Evolutionary conservation across 64 coral and sea anemone species (phyloP).

Genomic region (Exaiptasia diaphana): DNA sequence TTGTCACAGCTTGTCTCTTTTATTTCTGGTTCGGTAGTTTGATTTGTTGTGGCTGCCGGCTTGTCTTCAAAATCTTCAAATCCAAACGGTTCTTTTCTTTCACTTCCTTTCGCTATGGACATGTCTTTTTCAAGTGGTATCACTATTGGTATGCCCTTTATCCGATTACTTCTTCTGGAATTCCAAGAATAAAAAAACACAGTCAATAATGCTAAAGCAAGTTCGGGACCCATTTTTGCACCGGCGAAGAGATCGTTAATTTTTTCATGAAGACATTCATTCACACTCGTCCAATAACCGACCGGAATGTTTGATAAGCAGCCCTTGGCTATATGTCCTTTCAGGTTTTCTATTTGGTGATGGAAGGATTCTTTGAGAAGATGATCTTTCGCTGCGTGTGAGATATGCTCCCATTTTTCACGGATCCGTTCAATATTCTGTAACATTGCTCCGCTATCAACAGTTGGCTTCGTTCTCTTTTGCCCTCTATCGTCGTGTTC

Average conservation of each 20-base stretch:
- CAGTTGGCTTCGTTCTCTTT: neutral
- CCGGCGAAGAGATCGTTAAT: constrained; percentile 32
- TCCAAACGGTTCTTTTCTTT: neutral
- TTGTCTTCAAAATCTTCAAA: neutral
- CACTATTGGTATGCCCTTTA: neutral
- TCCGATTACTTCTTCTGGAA: neutral
- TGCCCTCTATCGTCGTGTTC: neutral
- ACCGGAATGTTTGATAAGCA: constrained; percentile 4
- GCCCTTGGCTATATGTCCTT: neutral
- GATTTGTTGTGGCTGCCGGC: neutral
- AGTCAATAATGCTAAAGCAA: constrained; percentile 1
- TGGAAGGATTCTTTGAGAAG: neutral
- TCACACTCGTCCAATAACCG: constrained; percentile 6
- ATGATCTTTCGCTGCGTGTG: neutral
- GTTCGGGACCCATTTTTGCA: constrained; percentile 11
- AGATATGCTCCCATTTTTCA: constrained; percentile 23
- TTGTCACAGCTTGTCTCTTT: neutral
- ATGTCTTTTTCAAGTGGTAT: neutral
- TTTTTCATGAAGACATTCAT: constrained; percentile 42
- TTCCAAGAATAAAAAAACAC: neutral
- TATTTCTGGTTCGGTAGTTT: neutral
- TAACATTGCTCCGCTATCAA: neutral
- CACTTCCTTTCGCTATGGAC: neutral
- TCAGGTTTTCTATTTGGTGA: neutral
- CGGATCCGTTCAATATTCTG: neutral